Evolutionary conservation across 2,888 invertebrate species (phyloP), one percentile per base, ranked within the genome.

Genomic region (Heteropelma amictum): DNA sequence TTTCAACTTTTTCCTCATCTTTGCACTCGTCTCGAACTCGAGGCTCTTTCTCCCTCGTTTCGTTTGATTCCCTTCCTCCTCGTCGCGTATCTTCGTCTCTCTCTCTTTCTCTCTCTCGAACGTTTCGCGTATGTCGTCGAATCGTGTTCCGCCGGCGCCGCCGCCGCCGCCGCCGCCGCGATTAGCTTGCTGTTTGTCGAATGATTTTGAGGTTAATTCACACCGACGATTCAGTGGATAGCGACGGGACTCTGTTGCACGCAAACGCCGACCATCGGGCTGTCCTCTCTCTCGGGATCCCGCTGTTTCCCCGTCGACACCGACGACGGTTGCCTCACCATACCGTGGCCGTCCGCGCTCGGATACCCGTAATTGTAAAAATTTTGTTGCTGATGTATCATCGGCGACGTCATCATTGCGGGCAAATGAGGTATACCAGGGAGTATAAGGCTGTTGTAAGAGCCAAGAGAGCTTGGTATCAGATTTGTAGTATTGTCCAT

Each of bases 231-330:
- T 91, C 90, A 94, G 90, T 97, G 97, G 90, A 97, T 97, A 89
- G 95, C 96, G 87, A 97, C 97, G 85, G 97, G 96, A 91, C 95
- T 96, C 91, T 97, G 96, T 90, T 96, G 95, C 88, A 96, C 94
- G 91, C 96, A 96, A 83, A 96, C 96, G 79, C 94, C 95, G 85
- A 96, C 94, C 95, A 97, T 95, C 81, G 95, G 95, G 85, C 94
- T 94, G 86, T 94, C 94, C 82, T 94, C 94, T 80, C 92, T 89
- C 81, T 92, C 92, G 47, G 86, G 81, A 72, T 88, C 88, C 72
- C 88, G 78, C 78, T 84, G 90, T 81, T 89, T 89, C 71, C 84
- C 85, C 63, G 84, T 81, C 63, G 85, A 81, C 72, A 85, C 86
- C 65, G 85, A 83, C 73, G 85, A 84, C 75, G 82, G 85, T 79